Evolutionary conservation across 2,113 vertebrate species (phyloP).

Genomic region (Oryzias curvinotus): DNA sequence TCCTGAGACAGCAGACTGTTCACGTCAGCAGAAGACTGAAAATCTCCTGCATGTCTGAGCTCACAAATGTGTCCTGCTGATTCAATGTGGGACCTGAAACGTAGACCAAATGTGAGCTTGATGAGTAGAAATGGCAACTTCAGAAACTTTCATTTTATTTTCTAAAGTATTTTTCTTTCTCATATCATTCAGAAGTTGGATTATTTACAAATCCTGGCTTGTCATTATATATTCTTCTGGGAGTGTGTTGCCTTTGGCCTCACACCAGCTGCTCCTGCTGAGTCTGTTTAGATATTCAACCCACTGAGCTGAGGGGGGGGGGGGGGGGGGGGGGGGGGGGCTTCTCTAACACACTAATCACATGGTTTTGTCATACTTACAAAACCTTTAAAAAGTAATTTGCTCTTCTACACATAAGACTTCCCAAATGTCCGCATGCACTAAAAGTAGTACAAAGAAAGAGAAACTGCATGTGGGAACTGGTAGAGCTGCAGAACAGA

Average conservation of each 20-base stretch:
- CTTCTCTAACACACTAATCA: slow-evolving; percentile 92
- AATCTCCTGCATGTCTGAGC: slow-evolving; percentile 81
- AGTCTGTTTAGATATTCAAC: slow-evolving; percentile 75
- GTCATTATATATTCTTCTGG: no score
- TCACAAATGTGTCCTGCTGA: slow-evolving; percentile 86
- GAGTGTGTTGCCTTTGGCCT: no score
- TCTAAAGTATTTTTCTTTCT: not conserved
- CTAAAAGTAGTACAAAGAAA: slow-evolving; percentile 72
- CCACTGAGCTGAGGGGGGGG: slow-evolving; percentile 68
- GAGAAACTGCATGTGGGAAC: slow-evolving; percentile 15
- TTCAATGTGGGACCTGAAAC: slow-evolving; percentile 82
- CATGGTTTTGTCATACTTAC: slow-evolving; percentile 94
- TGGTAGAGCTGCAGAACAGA: no score
- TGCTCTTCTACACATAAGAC: slow-evolving; percentile 86
- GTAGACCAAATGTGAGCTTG: not conserved
- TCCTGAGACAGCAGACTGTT: slow-evolving; percentile 65
- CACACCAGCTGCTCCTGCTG: slow-evolving; percentile 39
- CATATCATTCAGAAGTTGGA: no score
- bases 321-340: slow-evolving; percentile 79
- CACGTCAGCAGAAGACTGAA: slow-evolving; percentile 76
- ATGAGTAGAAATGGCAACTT: not conserved
- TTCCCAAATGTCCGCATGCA: slow-evolving; percentile 94
- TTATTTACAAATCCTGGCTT: no score
- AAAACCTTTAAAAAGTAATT: slow-evolving; percentile 97
- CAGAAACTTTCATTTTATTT: no score